These are phyloP conservation scores for Prionailurus viverrinus DNA, from an alignment of 2,113 vertebrate species.

Conservation along the genomic window DNA sequence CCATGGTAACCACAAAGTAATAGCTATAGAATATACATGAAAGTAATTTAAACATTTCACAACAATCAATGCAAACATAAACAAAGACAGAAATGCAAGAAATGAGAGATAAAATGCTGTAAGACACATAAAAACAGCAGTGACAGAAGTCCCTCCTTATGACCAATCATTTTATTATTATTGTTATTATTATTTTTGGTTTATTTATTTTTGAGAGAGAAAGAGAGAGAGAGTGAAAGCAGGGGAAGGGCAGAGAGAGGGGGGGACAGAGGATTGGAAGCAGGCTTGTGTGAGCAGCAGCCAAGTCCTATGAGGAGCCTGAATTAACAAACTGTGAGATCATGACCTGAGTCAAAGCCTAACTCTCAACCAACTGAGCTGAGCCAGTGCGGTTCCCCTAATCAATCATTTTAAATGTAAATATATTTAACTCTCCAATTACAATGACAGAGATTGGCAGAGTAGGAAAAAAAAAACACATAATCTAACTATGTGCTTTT, in stretches of 20 bases:
- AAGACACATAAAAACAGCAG: neutral
- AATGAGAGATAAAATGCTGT: neutral
- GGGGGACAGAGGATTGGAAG: too few species aligned
- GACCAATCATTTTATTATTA: neutral
- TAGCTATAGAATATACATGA: neutral
- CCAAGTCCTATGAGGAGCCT: too few species aligned
- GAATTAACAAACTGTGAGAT: too few species aligned
- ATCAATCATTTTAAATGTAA: neutral
- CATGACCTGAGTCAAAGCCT: too few species aligned
- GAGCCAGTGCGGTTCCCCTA: too few species aligned
- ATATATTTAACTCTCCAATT: neutral
- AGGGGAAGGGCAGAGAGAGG: too few species aligned
- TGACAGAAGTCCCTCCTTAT: neutral
- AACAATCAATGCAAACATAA: neutral
- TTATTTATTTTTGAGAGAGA: too few species aligned
- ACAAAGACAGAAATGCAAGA: neutral
- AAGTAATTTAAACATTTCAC: neutral
- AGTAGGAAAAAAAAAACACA: neutral
- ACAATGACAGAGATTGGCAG: neutral
- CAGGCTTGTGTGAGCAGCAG: too few species aligned
- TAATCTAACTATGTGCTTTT: neutral
- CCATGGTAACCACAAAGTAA: neutral
- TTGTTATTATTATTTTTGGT: too few species aligned
- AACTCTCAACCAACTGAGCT: too few species aligned
- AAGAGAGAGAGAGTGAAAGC: too few species aligned